These are phyloP conservation scores for Girardia tigrina DNA, from an alignment of 2,888 invertebrate species.

Conservation along the genomic window DNA sequence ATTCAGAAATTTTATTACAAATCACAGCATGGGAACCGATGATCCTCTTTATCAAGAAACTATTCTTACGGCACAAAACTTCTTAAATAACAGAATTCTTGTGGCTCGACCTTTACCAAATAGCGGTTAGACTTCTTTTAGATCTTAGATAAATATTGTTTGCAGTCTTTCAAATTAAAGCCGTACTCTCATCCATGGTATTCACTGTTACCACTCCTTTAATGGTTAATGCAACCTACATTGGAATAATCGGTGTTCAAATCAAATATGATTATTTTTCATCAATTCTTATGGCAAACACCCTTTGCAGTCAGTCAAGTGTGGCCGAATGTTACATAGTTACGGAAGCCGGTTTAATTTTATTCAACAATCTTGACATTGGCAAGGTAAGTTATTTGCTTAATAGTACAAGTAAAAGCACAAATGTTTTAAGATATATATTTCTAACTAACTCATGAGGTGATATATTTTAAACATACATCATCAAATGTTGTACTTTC, in stretches of 20 bases:
- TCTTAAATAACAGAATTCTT: not conserved
- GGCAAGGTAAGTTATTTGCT: not conserved
- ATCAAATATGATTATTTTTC: not conserved
- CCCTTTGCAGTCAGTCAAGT: not conserved
- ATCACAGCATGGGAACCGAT: not conserved
- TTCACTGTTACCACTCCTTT: not conserved
- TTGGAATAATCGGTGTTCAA: not conserved
- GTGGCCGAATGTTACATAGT: not conserved
- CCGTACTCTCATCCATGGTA: not conserved
- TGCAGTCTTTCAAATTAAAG: not conserved
- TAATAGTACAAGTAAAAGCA: too few relatives aligned
- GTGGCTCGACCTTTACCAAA: not conserved
- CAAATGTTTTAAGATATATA: too few relatives aligned
- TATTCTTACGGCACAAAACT: not conserved
- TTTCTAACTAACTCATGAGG: too few relatives aligned
- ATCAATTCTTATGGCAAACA: not conserved
- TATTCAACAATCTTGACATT: not conserved
- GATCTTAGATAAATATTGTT: not conserved
- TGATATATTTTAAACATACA: too few relatives aligned
- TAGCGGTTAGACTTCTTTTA: not conserved
- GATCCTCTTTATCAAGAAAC: slow-evolving; percentile 15
- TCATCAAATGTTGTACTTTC: too few relatives aligned
- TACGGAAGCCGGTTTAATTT: not conserved
- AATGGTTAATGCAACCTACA: not conserved
- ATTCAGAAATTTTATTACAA: not conserved